Evolutionary conservation across 2,113 vertebrate genomes (phyloP).

Genomic region (Syrmaticus mikado): DNA sequence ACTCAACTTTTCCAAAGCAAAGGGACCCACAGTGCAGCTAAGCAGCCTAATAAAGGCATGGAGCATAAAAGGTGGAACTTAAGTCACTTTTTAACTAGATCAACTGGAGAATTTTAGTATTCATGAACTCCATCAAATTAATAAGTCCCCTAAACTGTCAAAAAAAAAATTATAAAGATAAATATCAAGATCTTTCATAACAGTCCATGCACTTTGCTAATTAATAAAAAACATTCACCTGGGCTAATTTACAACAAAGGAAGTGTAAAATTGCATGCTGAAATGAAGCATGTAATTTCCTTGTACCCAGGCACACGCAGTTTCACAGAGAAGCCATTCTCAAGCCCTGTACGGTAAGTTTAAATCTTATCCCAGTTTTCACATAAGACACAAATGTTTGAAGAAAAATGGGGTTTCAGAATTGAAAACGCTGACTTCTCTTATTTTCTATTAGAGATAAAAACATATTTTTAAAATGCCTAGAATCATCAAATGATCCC

Average conservation of each 20-base stretch:
- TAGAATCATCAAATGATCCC: constrained; percentile 3
- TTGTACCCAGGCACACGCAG: neutral
- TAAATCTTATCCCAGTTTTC: neutral
- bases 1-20: neutral
- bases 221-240: neutral
- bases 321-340: neutral
- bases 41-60: neutral
- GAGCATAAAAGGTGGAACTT: neutral
- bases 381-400: neutral
- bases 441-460: neutral
- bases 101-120: neutral
- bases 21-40: neutral
- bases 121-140: neutral
- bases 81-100: neutral
- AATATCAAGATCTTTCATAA: neutral
- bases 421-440: neutral
- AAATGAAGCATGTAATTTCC: neutral
- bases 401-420: neutral
- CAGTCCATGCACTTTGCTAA: neutral
- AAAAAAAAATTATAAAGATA: neutral
- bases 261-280: neutral
- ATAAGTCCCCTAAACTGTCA: neutral
- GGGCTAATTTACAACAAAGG: neutral
- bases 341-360: neutral
- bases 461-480: neutral